These are phyloP conservation scores for Drosophila antonietae DNA, from an alignment of 2,888 invertebrate genomes.

Conservation along the genomic window DNA sequence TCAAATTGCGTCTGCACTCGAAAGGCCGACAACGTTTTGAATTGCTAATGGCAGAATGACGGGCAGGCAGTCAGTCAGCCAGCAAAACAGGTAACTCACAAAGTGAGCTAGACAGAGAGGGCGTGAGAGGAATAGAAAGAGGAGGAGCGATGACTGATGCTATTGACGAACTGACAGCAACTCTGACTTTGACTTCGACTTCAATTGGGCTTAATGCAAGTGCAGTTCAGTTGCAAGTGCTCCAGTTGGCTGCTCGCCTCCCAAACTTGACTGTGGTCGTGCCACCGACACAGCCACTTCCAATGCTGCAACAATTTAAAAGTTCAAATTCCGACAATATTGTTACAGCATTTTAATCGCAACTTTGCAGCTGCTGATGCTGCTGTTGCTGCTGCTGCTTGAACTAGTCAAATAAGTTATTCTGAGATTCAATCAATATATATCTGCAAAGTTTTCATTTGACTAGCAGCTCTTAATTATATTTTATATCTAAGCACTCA, in stretches of 20 bases:
- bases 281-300: not conserved
- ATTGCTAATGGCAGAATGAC: constrained; percentile 63
- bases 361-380: not conserved
- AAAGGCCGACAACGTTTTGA: constrained; percentile 59
- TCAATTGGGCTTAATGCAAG: constrained; percentile 25
- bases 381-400: not conserved
- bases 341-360: constrained; percentile 17
- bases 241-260: constrained; percentile 13
- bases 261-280: constrained; percentile 11
- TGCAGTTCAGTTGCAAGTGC: constrained; percentile 27
- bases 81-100: constrained; percentile 22
- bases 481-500: not conserved
- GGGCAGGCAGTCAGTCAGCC: constrained; percentile 8
- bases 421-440: constrained; percentile 6
- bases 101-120: constrained; percentile 2
- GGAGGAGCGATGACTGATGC: constrained; percentile 5
- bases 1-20: constrained; percentile 50
- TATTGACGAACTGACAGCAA: constrained; percentile 31
- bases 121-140: not conserved
- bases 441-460: constrained; percentile 9
- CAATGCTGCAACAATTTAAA: constrained; percentile 40
- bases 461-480: constrained; percentile 2
- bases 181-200: constrained; percentile 27
- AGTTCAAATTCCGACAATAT: constrained; percentile 32
- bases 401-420: not conserved